Base-by-base conservation (phyloP, 2,888 invertebrate genomes). In the Sicus ferrugineus region DNA sequence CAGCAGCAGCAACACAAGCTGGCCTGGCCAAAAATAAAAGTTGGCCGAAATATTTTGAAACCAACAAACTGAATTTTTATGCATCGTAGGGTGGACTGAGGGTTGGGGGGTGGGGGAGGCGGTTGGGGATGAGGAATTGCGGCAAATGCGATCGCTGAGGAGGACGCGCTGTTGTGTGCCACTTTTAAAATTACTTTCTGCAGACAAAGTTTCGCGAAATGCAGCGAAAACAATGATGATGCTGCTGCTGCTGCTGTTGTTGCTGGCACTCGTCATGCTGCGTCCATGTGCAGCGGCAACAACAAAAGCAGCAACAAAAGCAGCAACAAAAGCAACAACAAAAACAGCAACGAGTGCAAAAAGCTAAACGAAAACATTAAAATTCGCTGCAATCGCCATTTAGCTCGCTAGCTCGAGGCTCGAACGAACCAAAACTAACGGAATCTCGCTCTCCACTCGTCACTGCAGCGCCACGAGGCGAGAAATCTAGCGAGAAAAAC, bases 151-250 rank as follows among this genome's bases (percentile, higher is more conserved):
- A 38, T n/a, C n/a, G n/a, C n/a, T 34, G 34, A 23, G 16, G 16
- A 42, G 42, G 21, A 16, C 11, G 50, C 3, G 19, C 50, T 19
- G 16, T 9, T 31, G 58, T 30, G 62, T 46, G 23, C 19, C 38
- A 19, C 11, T 26, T 19, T 31, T 19, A 23, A 63, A 64, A 64
- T 64, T 64, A 64, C 63, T 64, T 64, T 64, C 63, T 64, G 63
- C 63, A 64, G 63, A 48, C 28, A 42, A 9, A 5, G 21, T 61
- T 61, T 61, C 42, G 42, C 38, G 19, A 34, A n/a, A 11, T 11
- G 59, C 34, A 6, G 26, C n/a, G 14, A 58, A 59, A 61, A 61
- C 38, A 61, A 61, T 42, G 61, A 38, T 4, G 61, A 7, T 28
- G 61, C 38, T 19, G 23, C 59, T n/a, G 23, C 28, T 50, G 58